Evolutionary conservation across 2,888 invertebrate genomes (phyloP).

Genomic region (Magallana nippona): DNA sequence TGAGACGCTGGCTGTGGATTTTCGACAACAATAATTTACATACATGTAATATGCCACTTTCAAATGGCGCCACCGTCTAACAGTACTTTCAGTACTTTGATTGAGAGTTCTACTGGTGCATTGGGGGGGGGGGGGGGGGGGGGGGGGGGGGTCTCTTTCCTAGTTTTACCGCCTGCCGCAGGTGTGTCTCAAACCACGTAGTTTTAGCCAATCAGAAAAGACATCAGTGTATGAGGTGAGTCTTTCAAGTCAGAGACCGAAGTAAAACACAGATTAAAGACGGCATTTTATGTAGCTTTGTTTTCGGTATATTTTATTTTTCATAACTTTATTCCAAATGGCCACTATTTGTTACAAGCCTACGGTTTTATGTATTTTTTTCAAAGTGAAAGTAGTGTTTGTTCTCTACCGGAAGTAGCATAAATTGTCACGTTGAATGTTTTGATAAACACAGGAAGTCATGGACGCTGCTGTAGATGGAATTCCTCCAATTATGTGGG

Average conservation of each 20-base stretch:
- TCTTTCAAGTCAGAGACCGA: neutral
- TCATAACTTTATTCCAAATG: neutral
- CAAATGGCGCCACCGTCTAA: no score
- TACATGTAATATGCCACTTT: no score
- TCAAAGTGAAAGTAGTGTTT: conserved; percentile 10
- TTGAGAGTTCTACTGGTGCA: no score
- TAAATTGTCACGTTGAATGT: neutral
- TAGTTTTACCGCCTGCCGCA: no score
- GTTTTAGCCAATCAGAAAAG: neutral
- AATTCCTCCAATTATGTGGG: conserved; percentile 71
- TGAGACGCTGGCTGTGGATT: no score
- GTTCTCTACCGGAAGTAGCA: neutral
- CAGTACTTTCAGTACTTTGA: no score
- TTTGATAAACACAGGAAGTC: conserved; percentile 5
- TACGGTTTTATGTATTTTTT: neutral
- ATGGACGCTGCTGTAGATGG: conserved; percentile 54
- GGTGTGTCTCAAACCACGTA: neutral
- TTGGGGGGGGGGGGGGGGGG: no score
- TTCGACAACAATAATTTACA: no score
- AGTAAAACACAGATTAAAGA: neutral
- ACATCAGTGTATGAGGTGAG: neutral
- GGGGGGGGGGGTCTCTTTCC: no score
- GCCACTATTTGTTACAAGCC: no score
- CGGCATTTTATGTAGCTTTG: neutral
- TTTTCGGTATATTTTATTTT: neutral